Evolutionary conservation across 2,797 vertebrate species (phyloP).

Genomic region (Discoglossus pictus): DNA sequence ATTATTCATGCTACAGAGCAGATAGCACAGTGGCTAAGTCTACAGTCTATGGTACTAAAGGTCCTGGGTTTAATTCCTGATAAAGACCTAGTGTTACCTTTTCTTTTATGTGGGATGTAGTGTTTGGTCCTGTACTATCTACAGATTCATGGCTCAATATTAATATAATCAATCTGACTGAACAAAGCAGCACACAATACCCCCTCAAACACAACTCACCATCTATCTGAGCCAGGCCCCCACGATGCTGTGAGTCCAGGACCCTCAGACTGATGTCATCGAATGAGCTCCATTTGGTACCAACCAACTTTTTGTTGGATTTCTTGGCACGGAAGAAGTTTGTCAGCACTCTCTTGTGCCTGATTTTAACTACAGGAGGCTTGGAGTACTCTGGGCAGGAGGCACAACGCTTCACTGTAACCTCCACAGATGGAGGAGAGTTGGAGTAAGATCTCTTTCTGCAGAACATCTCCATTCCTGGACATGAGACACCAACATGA

Average conservation of each 20-base stretch:
- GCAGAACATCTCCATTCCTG: slow-evolving; percentile 37
- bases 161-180: too few species aligned
- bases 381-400: slow-evolving; percentile 26
- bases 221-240: neutral
- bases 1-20: too few species aligned
- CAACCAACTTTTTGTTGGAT: neutral
- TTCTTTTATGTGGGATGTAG: too few species aligned
- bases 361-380: neutral
- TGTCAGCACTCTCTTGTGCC: neutral
- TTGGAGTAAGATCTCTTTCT: neutral
- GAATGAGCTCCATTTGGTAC: neutral
- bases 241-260: neutral
- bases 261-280: slow-evolving; percentile 15
- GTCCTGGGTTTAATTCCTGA: too few species aligned
- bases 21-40: too few species aligned
- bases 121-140: too few species aligned
- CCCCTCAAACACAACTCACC: slow-evolving; percentile 1
- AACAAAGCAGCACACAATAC: neutral
- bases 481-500: neutral
- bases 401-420: slow-evolving; percentile 19
- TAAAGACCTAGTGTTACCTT: too few species aligned
- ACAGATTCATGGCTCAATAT: too few species aligned
- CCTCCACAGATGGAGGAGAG: slow-evolving; percentile 10
- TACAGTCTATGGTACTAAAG: too few species aligned
- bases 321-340: slow-evolving; percentile 16